A percentile compares a stretch with the other conserved stretches of the same genome.
These are phyloP conservation scores for Morinoia aosen DNA, from an alignment of 2,888 invertebrate genomes.

Conservation along the genomic window DNA sequence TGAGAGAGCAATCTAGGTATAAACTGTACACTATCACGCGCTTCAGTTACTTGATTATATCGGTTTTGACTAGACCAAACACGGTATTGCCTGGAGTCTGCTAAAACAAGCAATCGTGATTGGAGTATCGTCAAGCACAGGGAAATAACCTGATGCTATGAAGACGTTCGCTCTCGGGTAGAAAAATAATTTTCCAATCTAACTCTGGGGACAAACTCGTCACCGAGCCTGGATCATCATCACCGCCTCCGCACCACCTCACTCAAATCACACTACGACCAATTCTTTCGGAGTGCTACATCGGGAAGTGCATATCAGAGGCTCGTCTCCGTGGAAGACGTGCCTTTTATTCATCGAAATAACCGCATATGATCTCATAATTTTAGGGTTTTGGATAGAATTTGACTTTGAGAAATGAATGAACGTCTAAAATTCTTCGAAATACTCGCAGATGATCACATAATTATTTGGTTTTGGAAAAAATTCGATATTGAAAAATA, in stretches of 20 bases:
- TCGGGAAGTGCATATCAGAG: neutral
- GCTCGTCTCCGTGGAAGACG: neutral
- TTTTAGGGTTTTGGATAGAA: too few species aligned
- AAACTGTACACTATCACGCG: too few species aligned
- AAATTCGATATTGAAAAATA: neutral
- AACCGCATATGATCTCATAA: neutral
- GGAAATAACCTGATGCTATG: neutral
- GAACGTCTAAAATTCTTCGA: neutral
- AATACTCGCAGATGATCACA: neutral
- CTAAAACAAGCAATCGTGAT: neutral
- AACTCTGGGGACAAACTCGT: neutral
- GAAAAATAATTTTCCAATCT: neutral
- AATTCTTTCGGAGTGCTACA: neutral
- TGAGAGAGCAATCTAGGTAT: too few species aligned
- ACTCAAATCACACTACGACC: neutral
- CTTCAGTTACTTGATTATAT: too few species aligned
- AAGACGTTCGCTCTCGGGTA: neutral
- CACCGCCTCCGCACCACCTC: neutral
- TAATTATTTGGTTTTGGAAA: neutral
- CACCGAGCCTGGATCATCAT: neutral
- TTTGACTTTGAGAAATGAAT: neutral
- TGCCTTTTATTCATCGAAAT: neutral
- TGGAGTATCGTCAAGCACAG: neutral
- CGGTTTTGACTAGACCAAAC: too few species aligned
- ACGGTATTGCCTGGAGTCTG: neutral